Percentiles rank a stretch among this genome's conserved stretches.
phyloP scores from a whole-genome alignment of 2,888 invertebrate genomes.

The Incurvaria masculella region DNA sequence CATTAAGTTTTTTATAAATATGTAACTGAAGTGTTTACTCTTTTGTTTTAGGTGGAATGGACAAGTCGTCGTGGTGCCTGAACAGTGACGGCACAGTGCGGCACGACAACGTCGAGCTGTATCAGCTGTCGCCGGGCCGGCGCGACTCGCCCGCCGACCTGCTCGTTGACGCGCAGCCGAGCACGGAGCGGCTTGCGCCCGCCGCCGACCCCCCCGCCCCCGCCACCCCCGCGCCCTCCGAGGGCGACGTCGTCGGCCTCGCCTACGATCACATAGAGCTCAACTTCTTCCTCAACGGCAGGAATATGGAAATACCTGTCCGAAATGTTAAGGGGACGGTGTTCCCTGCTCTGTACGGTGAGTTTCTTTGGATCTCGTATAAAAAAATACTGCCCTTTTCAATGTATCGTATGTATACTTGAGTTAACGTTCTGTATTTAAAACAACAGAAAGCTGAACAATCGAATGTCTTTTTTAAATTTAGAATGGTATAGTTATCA shows the following conservation, averaged over 20 bases:
- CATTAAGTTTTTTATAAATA: too few relatives aligned
- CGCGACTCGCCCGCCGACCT: conserved; percentile 44
- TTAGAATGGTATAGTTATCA: too few relatives aligned
- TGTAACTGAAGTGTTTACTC: too few relatives aligned
- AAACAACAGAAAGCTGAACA: too few relatives aligned
- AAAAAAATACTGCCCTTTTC: too few relatives aligned
- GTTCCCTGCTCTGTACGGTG: conserved; percentile 92
- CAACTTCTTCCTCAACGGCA: conserved; percentile 93
- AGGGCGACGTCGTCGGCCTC: conserved; percentile 93
- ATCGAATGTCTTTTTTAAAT: too few relatives aligned
- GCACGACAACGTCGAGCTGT: conserved; percentile 78
- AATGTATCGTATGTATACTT: too few relatives aligned
- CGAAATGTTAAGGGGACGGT: conserved; percentile 87
- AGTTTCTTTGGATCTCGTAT: conserved; percentile 27
- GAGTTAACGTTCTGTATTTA: too few relatives aligned
- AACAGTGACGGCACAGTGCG: conserved; percentile 85
- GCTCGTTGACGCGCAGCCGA: conserved; percentile 23
- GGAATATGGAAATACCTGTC: conserved; percentile 78
- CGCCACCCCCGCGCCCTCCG: conserved; percentile 62
- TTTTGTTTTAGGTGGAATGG: conserved; percentile 68
- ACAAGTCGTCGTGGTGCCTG: conserved; percentile 90
- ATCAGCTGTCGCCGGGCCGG: conserved; percentile 55
- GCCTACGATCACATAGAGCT: conserved; percentile 96
- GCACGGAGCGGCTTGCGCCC: conserved; percentile 32
- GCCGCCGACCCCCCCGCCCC: conserved; percentile 26